Percentiles rank a stretch among this genome's conserved stretches.
These are phyloP conservation scores for Zaprionus kolodkinae DNA, from an alignment of 1,140 invertebrate genomes.

Conservation along the genomic window DNA sequence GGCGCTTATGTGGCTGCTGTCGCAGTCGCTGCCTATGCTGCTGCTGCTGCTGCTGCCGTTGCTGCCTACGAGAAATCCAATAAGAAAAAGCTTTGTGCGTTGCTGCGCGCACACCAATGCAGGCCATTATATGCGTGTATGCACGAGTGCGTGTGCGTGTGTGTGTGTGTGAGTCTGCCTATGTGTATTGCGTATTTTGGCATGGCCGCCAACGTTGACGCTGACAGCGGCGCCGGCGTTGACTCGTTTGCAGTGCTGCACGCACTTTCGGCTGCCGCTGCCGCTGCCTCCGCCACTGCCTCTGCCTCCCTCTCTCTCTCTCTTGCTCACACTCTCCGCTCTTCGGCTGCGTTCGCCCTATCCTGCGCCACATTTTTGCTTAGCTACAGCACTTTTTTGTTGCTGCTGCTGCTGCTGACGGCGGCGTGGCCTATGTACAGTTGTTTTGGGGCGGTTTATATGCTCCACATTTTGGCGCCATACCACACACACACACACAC, in stretches of 20 bases:
- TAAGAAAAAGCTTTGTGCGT: conserved; percentile 66
- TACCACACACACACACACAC: conserved; percentile 23
- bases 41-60: conserved; percentile 41
- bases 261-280: conserved; percentile 57
- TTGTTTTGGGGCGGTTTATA: conserved; percentile 55
- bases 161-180: conserved; percentile 13
- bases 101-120: conserved; percentile 71
- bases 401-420: conserved; percentile 29
- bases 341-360: neutral
- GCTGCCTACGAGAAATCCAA: conserved; percentile 66
- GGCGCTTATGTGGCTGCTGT: conserved; percentile 49
- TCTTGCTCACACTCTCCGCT: neutral
- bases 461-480: conserved; percentile 78
- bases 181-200: conserved; percentile 75
- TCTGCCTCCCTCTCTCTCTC: neutral
- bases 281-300: neutral
- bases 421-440: conserved; percentile 49
- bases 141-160: conserved; percentile 42
- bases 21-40: conserved; percentile 32
- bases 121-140: conserved; percentile 74
- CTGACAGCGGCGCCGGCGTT: conserved; percentile 42
- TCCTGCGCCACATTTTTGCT: conserved; percentile 56
- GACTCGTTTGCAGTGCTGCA: conserved; percentile 71
- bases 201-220: conserved; percentile 60
- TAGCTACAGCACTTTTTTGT: conserved; percentile 55